These are phyloP conservation scores for Alosa sapidissima DNA, from an alignment of 2,797 vertebrate species.

Conservation along the genomic window DNA sequence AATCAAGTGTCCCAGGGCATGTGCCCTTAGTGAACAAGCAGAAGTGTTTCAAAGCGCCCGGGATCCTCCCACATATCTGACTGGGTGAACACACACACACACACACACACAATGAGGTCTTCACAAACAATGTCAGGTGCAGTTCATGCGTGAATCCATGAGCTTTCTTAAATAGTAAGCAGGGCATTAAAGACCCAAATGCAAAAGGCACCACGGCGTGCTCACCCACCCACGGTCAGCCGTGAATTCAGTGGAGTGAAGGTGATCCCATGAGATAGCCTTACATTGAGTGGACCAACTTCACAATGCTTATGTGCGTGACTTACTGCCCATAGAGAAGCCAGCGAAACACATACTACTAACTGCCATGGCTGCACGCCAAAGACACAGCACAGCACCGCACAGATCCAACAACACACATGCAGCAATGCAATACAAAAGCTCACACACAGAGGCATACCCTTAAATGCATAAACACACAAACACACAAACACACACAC, in stretches of 20 bases:
- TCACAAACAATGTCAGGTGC: background rate
- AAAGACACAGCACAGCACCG: background rate
- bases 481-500: background rate
- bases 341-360: background rate
- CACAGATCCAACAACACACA: background rate
- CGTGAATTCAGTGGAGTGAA: background rate
- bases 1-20: conserved; percentile 15
- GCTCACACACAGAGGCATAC: conserved; percentile 4
- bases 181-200: background rate
- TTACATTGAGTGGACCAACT: background rate
- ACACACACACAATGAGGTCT: background rate
- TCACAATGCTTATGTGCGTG: background rate
- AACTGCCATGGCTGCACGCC: background rate
- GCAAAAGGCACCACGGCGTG: background rate
- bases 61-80: background rate
- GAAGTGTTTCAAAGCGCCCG: background rate
- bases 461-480: background rate
- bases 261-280: background rate
- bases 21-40: background rate
- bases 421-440: background rate
- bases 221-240: background rate
- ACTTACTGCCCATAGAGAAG: background rate
- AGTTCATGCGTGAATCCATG: background rate
- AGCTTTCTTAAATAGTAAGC: background rate
- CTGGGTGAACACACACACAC: background rate